Evolutionary conservation across 2,113 vertebrate genomes (phyloP).

Genomic region (Nesogale talazaci): DNA sequence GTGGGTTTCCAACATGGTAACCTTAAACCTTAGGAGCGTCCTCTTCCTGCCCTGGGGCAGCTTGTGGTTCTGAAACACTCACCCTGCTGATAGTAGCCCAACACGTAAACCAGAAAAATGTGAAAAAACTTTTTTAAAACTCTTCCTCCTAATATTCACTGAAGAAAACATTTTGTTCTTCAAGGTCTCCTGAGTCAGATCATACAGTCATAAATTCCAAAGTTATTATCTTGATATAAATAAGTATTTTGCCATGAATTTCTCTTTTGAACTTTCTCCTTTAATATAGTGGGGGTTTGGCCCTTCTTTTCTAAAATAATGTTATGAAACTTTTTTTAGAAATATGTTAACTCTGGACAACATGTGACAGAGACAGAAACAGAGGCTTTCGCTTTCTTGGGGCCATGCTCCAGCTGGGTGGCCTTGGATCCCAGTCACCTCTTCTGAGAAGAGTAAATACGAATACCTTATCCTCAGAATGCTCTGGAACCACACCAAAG

Average conservation of each 20-base stretch:
- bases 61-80: too few species aligned
- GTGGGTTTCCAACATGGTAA: too few species aligned
- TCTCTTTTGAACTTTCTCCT: conserved; percentile 22
- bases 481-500: background rate
- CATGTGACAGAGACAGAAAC: conserved; percentile 26
- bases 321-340: background rate
- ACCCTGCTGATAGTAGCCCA: too few species aligned
- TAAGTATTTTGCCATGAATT: background rate
- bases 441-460: conserved; percentile 43
- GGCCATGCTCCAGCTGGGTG: conserved; percentile 51
- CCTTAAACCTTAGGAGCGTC: too few species aligned
- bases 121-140: conserved; percentile 19
- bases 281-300: conserved; percentile 27
- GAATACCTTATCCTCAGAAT: conserved; percentile 25
- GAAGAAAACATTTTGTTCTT: conserved; percentile 32
- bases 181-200: background rate
- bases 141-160: background rate
- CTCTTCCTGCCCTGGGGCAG: too few species aligned
- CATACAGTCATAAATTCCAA: conserved; percentile 15
- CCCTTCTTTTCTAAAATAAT: conserved; percentile 46
- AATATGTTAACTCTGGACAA: conserved; percentile 52
- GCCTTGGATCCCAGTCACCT: conserved; percentile 34
- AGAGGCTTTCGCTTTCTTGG: background rate
- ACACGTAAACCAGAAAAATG: background rate
- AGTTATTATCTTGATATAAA: conserved; percentile 27